These are phyloP conservation scores for Acanthopleura granulata DNA, from an alignment of 2,888 invertebrate species.

Conservation along the genomic window DNA sequence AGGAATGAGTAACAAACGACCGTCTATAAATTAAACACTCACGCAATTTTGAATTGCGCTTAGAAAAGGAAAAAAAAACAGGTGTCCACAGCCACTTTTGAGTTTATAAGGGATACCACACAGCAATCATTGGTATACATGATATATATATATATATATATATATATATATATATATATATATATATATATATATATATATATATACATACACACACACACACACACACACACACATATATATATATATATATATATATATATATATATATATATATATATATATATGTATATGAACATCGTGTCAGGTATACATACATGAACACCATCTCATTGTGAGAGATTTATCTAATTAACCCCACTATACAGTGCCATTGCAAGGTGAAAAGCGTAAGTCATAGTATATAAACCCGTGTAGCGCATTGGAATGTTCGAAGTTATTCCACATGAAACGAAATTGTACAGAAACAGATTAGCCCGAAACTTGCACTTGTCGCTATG, in stretches of 20 bases:
- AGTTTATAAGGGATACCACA: too few species aligned
- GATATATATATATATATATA: constrained; percentile 17
- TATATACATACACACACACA: constrained; percentile 19
- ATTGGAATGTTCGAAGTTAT: too few species aligned
- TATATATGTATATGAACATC: constrained; percentile 16
- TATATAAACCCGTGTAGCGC: not conserved
- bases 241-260: constrained; percentile 23
- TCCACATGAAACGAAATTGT: too few species aligned
- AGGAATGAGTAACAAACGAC: too few species aligned
- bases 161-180: constrained; percentile 18
- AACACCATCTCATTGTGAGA: too few species aligned
- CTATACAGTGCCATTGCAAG: not conserved
- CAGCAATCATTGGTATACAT: not conserved
- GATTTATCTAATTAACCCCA: too few species aligned
- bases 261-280: constrained; percentile 22
- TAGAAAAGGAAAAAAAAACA: too few species aligned
- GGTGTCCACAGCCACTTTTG: too few species aligned
- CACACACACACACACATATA: not conserved
- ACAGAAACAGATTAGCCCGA: too few species aligned
- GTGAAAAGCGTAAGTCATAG: not conserved
- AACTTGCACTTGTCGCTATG: too few species aligned
- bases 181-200: constrained; percentile 21
- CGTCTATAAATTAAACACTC: too few species aligned
- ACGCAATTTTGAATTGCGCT: too few species aligned
- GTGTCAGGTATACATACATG: constrained; percentile 19